Evolutionary conservation across 2,888 invertebrate species (phyloP).

Genomic region (Agrilus biguttatus): DNA sequence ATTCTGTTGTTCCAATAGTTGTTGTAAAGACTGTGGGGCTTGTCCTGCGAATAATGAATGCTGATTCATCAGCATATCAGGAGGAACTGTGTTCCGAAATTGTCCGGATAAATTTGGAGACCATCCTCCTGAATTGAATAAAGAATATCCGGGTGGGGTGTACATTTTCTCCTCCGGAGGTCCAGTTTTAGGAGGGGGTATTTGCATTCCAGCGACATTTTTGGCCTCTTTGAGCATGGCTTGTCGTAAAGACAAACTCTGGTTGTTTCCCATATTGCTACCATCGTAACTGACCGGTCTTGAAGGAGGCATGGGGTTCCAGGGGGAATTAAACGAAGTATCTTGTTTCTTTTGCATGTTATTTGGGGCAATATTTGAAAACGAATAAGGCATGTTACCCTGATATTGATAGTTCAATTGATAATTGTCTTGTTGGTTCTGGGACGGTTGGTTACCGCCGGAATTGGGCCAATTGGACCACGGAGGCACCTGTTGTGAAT

Average conservation of each 20-base stretch:
- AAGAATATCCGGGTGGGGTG: conserved; percentile 24
- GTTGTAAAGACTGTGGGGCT: conserved; percentile 64
- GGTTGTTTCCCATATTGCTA: conserved; percentile 7
- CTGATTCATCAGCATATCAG: conserved; percentile 15
- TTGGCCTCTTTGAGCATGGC: conserved; percentile 29
- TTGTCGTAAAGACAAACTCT: conserved; percentile 25
- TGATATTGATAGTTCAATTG: conserved; percentile 8
- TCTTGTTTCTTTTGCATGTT: conserved; percentile 9
- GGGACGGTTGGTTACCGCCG: conserved; percentile 5
- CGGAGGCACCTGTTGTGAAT: conserved; percentile 11
- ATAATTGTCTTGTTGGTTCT: conserved; percentile 8
- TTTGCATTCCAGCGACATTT: conserved; percentile 10
- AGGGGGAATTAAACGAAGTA: conserved; percentile 17
- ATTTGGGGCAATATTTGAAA: conserved; percentile 1
- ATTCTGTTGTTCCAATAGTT: conserved; percentile 67
- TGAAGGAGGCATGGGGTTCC: conserved; percentile 11
- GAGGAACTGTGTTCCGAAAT: conserved; percentile 15
- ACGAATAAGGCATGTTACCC: conserved; percentile 7
- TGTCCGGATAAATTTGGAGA: conserved; percentile 25
- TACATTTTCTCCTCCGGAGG: conserved; percentile 4
- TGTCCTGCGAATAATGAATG: conserved; percentile 67
- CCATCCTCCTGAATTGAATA: conserved; percentile 31
- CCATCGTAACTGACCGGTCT: conserved; percentile 3
- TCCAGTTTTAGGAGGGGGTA: not conserved
- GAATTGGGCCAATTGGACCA: conserved; percentile 13